Conservation (phyloP, 2,888 invertebrate species). For the Euproctis similis region DNA sequence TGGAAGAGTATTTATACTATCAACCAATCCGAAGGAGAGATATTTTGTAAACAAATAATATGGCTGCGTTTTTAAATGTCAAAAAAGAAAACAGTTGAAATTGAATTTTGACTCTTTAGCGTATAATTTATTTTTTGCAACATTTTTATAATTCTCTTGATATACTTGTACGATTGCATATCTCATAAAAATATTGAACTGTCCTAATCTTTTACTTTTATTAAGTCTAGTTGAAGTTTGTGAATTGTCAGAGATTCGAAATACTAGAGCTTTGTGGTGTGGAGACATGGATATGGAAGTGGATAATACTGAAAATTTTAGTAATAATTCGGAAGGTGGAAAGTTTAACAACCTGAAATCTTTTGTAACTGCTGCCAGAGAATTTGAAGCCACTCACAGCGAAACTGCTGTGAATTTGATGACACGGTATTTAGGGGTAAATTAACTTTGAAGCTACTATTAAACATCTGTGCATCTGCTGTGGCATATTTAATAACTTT, state of each 20-base stretch:
- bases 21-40: constrained; percentile 32
- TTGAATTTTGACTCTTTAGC: constrained; percentile 56
- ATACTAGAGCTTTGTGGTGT: no score
- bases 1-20: no score
- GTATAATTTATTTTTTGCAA: no score
- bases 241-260: no score
- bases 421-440: constrained; percentile 70
- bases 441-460: no score
- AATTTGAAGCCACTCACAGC: constrained; percentile 70
- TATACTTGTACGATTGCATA: no score
- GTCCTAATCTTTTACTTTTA: no score
- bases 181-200: no score
- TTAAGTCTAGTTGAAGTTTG: no score
- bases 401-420: constrained; percentile 69
- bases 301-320: constrained; percentile 46
- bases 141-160: no score
- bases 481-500: neutral
- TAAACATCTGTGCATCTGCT: no score
- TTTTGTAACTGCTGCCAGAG: constrained; percentile 69
- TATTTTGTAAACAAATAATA: constrained; percentile 40
- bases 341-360: constrained; percentile 69
- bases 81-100: constrained; percentile 59
- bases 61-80: constrained; percentile 18
- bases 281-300: constrained; percentile 50
- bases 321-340: constrained; percentile 45